These are phyloP conservation scores for Callipepla squamata DNA, from an alignment of 2,113 vertebrate species.

Conservation along the genomic window DNA sequence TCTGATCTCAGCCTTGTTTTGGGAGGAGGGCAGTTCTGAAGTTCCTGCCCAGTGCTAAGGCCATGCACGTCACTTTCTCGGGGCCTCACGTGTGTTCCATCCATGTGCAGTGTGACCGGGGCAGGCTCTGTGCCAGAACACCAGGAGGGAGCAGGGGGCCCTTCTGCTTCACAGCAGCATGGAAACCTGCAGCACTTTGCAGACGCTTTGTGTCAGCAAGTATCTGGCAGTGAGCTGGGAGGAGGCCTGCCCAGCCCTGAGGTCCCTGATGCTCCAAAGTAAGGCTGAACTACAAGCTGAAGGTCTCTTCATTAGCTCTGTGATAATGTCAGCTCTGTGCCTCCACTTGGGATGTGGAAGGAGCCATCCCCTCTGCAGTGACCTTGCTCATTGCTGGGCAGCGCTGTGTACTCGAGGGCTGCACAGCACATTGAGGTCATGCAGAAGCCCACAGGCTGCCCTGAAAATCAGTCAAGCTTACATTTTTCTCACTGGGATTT, in stretches of 20 bases:
- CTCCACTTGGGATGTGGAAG: neutral
- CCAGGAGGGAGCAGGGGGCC: neutral
- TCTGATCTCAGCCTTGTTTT: neutral
- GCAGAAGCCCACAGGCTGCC: neutral
- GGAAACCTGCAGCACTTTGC: fast-evolving
- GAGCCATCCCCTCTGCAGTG: neutral
- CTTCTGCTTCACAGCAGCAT: neutral
- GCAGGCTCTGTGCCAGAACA: neutral
- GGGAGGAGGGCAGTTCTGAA: neutral
- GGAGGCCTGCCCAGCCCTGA: neutral
- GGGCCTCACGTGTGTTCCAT: neutral
- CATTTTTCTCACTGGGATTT: neutral
- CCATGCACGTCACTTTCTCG: neutral
- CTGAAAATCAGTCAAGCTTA: neutral
- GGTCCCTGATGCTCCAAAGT: neutral
- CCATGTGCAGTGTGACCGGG: neutral
- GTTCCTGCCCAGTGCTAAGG: neutral
- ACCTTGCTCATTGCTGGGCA: neutral
- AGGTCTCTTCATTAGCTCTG: neutral
- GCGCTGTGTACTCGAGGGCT: neutral
- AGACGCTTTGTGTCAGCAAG: neutral
- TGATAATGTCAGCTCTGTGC: neutral
- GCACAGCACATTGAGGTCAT: neutral
- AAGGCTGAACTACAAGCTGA: neutral
- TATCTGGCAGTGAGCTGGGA: neutral